Evolutionary conservation across 2,113 vertebrate genomes (phyloP).

Genomic region (Toxotes chatareus): DNA sequence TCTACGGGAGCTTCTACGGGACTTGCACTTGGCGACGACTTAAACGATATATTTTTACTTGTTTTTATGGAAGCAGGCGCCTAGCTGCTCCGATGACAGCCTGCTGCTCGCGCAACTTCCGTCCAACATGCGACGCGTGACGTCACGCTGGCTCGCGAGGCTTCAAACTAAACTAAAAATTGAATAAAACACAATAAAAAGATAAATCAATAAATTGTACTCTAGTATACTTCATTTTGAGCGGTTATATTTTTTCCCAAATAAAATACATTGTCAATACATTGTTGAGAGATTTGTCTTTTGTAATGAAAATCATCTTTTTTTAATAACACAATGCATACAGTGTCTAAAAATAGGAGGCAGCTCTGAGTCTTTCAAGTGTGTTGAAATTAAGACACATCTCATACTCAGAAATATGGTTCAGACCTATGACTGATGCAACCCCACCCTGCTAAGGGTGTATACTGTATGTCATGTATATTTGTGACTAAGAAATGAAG

Average conservation of each 20-base stretch:
- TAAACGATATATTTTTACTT: neutral
- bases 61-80: constrained; percentile 40
- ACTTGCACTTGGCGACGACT: neutral
- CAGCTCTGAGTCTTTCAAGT: neutral
- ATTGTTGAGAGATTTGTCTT: no score
- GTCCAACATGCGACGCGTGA: constrained; percentile 28
- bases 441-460: no score
- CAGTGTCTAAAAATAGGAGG: neutral
- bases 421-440: neutral
- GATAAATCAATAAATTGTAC: no score
- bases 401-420: neutral
- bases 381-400: neutral
- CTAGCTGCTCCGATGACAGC: constrained; percentile 50
- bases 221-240: no score
- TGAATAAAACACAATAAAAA: neutral
- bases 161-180: neutral
- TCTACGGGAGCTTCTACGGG: neutral
- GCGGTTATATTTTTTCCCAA: no score
- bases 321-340: neutral
- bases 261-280: neutral
- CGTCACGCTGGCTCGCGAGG: constrained; percentile 23
- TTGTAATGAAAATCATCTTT: no score
- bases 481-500: no score
- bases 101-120: constrained; percentile 63
- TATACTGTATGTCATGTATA: no score